Conservation (phyloP, 2,888 invertebrate species). For the Drosophila merina region DNA sequence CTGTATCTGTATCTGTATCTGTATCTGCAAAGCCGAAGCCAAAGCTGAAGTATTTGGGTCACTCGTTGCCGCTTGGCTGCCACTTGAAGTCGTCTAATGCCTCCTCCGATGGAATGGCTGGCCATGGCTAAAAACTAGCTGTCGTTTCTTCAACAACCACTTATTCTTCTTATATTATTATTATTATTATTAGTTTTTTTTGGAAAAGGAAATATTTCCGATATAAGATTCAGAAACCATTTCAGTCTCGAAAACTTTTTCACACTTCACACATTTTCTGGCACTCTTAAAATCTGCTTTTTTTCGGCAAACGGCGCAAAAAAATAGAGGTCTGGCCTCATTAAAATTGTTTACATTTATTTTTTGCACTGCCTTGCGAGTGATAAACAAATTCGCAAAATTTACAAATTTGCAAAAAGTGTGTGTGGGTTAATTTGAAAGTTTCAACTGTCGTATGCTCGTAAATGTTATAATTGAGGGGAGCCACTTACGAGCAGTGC, state of each 20-base stretch:
- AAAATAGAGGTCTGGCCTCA: not conserved
- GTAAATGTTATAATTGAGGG: slow-evolving; percentile 67
- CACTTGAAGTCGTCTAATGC: slow-evolving; percentile 50
- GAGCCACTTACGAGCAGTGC: slow-evolving; percentile 32
- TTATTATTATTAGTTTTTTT: slow-evolving; percentile 11
- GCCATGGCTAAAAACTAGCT: slow-evolving; percentile 47
- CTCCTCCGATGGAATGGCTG: slow-evolving; percentile 55
- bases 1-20: slow-evolving; percentile 18
- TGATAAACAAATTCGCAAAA: slow-evolving; percentile 23
- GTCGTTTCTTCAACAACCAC: slow-evolving; percentile 26
- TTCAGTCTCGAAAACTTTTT: not conserved
- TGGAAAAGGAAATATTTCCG: not conserved
- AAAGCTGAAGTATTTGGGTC: slow-evolving; percentile 75
- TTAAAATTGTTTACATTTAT: slow-evolving; percentile 7
- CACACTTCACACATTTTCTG: not conserved
- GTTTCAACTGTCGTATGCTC: slow-evolving; percentile 56
- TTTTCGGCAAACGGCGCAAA: slow-evolving; percentile 11
- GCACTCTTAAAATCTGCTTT: not conserved
- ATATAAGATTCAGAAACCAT: not conserved
- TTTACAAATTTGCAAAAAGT: slow-evolving; percentile 2
- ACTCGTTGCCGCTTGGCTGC: slow-evolving; percentile 61
- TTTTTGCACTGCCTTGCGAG: slow-evolving; percentile 9
- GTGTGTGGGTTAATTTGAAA: slow-evolving; percentile 63
- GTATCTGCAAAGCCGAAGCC: slow-evolving; percentile 35
- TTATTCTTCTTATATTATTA: slow-evolving; percentile 14